Base-by-base conservation (phyloP, 2,797 vertebrate species). In the Smutsia gigantea region DNA sequence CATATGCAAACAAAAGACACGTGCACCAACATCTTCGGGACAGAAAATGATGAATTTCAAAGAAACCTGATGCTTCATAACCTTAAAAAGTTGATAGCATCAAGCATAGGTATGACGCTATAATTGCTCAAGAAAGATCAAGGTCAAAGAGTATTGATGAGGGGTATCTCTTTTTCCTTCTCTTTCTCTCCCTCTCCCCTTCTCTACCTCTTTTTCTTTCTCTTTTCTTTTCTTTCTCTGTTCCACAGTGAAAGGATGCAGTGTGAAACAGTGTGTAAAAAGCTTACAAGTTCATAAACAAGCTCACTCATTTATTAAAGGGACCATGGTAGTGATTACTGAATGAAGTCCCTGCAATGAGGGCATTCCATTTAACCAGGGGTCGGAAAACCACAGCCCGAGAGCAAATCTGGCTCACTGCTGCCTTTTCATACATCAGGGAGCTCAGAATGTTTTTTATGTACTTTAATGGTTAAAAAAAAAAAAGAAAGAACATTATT, bases 1-100 rank as follows among this genome's bases (percentile, higher is more conserved):
- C 14, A 74, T 49, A 27, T 21, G 29, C 8, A 64, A 88, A 74
- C 23, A 81, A 29, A 95, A 92, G 39, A 55, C 27, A 55, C 4
- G 46, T 18, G 15, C 34, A 49, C 37, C 88, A 66, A 75, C 46
- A 51, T 63, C 18, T 29, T 23, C 17, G 72, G n/a, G 39, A 8
- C 19, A 85, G 10, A 66, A 86, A 59, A 63, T 46, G 15, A 71
- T 64, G 5, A 39, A 69, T 95, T 95, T 81, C 39, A 51, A 55
- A 69, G 14, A 57, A 12, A 68, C 17, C 0, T 31, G 57, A 75
- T 72, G 5, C 0, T 66, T 2, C 42, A 10, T 53, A 57, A 71
- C 42, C 39, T 75, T 84, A 42, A 84, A 81, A 79, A 39, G 17
- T 81, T 9, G 2, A 69, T 2, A 39, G 39, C 31, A 14, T 75